These are phyloP conservation scores for Rhorus exstirpatorius DNA, from an alignment of 2,888 invertebrate genomes.

Conservation along the genomic window DNA sequence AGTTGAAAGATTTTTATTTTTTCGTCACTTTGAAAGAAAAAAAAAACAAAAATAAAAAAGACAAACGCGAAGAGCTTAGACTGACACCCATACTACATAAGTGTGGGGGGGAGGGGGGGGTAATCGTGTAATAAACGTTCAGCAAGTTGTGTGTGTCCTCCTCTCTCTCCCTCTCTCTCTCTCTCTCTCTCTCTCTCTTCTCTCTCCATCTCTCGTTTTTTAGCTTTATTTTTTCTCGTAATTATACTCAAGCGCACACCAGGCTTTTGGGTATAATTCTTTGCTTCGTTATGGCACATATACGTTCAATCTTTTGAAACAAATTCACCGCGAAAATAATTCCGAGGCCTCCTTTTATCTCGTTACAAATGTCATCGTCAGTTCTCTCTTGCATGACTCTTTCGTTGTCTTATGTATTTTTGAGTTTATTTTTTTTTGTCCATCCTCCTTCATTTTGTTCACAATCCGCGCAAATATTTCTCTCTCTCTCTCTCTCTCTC, in stretches of 20 bases:
- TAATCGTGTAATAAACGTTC: conserved; percentile 10
- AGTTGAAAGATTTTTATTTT: not conserved
- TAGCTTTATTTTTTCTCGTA: conserved; percentile 3
- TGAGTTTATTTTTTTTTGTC: not conserved
- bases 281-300: conserved; percentile 49
- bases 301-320: conserved; percentile 28
- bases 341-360: conserved; percentile 39
- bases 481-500: conserved; percentile 26
- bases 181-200: not conserved
- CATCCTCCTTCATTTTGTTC: conserved; percentile 29
- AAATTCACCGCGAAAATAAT: conserved; percentile 16
- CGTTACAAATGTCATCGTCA: conserved; percentile 55
- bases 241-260: conserved; percentile 14
- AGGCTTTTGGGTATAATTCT: conserved; percentile 13
- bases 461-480: conserved; percentile 11
- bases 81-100: conserved; percentile 22
- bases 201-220: not conserved
- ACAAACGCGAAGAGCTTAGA: not conserved
- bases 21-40: not conserved
- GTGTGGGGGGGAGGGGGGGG: not conserved
- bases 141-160: not conserved
- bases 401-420: conserved; percentile 25
- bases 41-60: not conserved
- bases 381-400: conserved; percentile 16
- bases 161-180: conserved; percentile 1